Base-by-base conservation (phyloP, 2,888 invertebrate species). In the Temnothorax unifasciatus region DNA sequence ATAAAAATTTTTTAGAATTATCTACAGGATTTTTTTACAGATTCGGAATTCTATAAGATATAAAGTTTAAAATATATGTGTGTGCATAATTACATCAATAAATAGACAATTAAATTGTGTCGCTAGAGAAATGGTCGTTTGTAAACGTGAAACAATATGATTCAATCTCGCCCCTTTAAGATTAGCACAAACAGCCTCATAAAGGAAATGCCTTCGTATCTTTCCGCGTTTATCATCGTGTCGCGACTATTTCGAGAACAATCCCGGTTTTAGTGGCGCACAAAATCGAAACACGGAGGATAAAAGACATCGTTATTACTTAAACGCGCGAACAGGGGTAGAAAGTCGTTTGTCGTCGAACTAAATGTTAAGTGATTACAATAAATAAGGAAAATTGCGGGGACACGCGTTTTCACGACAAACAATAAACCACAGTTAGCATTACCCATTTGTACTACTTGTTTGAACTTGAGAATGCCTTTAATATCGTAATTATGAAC, bases 211-310 rank as follows among this genome's bases (percentile, higher is more conserved):
- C 38, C 77, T 69, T 76, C 57, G 50, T 54, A 59, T 38, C 57
- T 47, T 76, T 73, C 61, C 52, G 44, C 89, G 83, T 89, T 87
- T 85, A 71, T 89, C 86, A 89, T 89, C 84, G 79, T 82, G 77
- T 74, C 69, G 61, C 85, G 79, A 71, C 83, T 85, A 89, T 88
- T 86, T 85, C 85, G 76, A 83, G 87, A 85, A 84, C 86, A 82
- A 85, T 88, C 68, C 61, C 66, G 29, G 86, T 73, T 89, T 88
- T 85, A 87, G 84, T 83, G 79, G 84, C 73, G 50, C 38, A 83
- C 54, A 83, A 88, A 88, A 89, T 88, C 85, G 81, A 86, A 64
- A 79, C 77, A 77, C 34, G 6, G 21, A 61, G 52, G 63, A 59
- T 75, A 79, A 73, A 63, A 74, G 79, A 82, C 69, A 41, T 50